These are phyloP conservation scores for Tholera decimalis DNA, from an alignment of 2,888 invertebrate species.

Conservation along the genomic window DNA sequence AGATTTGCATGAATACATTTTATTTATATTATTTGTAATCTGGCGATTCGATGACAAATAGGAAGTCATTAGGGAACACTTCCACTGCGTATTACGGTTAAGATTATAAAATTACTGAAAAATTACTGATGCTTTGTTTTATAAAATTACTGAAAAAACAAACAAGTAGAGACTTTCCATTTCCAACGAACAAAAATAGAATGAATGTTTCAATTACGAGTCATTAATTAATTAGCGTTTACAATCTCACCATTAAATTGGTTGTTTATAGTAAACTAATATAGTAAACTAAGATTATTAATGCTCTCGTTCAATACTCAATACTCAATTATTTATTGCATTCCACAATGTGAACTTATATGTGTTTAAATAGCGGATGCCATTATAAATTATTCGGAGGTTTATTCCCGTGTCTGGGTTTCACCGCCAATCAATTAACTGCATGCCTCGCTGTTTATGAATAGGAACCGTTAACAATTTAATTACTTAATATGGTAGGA, in stretches of 20 bases:
- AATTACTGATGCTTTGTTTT: too few species aligned
- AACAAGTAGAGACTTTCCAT: too few species aligned
- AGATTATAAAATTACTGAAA: too few species aligned
- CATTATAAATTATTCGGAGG: conserved; percentile 43
- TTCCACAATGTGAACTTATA: too few species aligned
- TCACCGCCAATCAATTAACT: conserved; percentile 36
- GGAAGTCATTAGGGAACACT: neutral
- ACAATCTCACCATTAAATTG: conserved; percentile 1
- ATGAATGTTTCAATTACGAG: too few species aligned
- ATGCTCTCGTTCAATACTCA: conserved; percentile 10
- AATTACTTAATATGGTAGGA: neutral
- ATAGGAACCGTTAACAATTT: neutral
- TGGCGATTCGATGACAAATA: neutral
- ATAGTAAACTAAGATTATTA: conserved; percentile 22
- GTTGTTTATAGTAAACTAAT: neutral
- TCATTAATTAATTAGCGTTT: neutral
- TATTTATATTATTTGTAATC: neutral
- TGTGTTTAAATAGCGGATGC: conserved; percentile 10
- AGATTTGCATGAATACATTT: conserved; percentile 19
- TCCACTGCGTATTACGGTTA: too few species aligned
- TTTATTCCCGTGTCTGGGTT: conserved; percentile 35
- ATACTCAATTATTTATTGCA: too few species aligned
- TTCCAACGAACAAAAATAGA: too few species aligned
- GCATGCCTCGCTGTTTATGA: conserved; percentile 6
- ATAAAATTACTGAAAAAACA: too few species aligned